Evolutionary conservation across 2,888 invertebrate species (phyloP).

Genomic region (Drosophila ezoana): DNA sequence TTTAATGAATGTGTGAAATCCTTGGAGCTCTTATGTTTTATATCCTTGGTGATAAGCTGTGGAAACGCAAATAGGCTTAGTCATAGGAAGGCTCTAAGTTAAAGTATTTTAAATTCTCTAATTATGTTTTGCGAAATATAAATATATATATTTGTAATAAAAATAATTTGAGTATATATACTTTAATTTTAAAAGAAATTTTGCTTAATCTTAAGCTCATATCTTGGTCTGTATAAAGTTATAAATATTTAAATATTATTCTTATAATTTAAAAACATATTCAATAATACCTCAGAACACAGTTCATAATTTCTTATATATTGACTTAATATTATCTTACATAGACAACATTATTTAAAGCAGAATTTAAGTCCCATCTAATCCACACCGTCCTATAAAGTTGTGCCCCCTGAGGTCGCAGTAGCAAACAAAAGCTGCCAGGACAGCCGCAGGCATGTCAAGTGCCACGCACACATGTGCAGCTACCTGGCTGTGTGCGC

Average conservation of each 20-base stretch:
- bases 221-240: no score
- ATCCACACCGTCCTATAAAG: conserved; percentile 36
- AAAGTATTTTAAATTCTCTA: neutral
- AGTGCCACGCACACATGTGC: conserved; percentile 54
- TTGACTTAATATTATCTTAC: neutral
- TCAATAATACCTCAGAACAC: no score
- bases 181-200: no score
- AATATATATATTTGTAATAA: no score
- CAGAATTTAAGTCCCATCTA: conserved; percentile 35
- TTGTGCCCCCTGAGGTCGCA: conserved; percentile 24
- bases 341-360: conserved; percentile 48
- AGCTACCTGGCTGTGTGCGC: conserved; percentile 10
- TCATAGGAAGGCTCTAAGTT: neutral
- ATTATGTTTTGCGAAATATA: neutral
- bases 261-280: no score
- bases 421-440: conserved; percentile 45
- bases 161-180: no score
- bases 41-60: conserved; percentile 64
- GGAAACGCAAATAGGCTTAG: conserved; percentile 22
- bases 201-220: no score
- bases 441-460: conserved; percentile 57
- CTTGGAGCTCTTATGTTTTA: conserved; percentile 15
- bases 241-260: no score
- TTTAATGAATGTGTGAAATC: conserved; percentile 66
- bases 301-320: neutral